These are phyloP conservation scores for Trissolcus brochymenae DNA, from an alignment of 2,888 invertebrate species.

Conservation along the genomic window DNA sequence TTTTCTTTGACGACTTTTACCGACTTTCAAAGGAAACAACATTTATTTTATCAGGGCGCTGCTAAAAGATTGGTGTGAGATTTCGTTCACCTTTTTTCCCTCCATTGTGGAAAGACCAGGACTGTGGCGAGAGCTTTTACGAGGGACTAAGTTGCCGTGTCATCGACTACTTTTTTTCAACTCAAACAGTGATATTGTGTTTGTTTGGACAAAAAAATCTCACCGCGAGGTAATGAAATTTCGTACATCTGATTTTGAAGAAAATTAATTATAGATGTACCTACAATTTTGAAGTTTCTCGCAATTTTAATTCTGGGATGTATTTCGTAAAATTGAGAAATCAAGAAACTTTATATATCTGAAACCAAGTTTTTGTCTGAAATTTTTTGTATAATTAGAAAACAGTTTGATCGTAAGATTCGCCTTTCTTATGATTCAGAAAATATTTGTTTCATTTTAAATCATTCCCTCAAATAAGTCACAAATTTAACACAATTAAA, in stretches of 20 bases:
- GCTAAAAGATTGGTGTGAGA: constrained; percentile 67
- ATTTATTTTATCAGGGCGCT: constrained; percentile 67
- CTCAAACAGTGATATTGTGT: constrained; percentile 44
- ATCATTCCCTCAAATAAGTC: no score
- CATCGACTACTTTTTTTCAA: constrained; percentile 66
- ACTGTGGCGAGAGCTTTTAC: constrained; percentile 61
- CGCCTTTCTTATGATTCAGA: no score
- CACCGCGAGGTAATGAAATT: constrained; percentile 25
- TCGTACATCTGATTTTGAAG: neutral
- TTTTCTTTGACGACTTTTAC: constrained; percentile 34
- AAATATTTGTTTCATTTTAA: no score
- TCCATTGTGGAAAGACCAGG: constrained; percentile 66
- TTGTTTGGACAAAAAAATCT: constrained; percentile 6
- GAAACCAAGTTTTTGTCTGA: no score
- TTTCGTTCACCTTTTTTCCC: constrained; percentile 69
- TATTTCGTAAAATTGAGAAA: no score
- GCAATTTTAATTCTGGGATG: no score
- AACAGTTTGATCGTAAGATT: no score
- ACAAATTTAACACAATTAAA: no score
- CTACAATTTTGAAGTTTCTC: no score
- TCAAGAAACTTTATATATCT: no score
- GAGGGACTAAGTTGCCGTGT: constrained; percentile 65
- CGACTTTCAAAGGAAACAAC: constrained; percentile 41
- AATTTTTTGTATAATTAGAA: no score
- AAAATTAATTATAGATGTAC: no score